Evolutionary conservation across 2,797 vertebrate genomes (phyloP).

Genomic region (Pseudocheirus occidentalis): DNA sequence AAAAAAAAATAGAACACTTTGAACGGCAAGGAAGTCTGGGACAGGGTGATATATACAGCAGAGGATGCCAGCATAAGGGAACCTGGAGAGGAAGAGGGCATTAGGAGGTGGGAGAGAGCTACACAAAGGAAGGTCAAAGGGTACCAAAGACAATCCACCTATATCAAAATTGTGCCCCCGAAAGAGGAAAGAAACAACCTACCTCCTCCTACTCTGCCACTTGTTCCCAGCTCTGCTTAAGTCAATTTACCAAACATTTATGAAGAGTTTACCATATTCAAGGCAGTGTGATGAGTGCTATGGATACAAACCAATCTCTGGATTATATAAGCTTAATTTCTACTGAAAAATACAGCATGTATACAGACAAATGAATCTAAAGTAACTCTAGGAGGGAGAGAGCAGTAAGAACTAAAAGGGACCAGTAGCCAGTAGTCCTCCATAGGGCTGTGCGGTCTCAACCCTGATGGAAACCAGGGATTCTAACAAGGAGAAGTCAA

Average conservation of each 20-base stretch:
- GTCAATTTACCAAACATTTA: neutral
- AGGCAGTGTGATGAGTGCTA: neutral
- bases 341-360: neutral
- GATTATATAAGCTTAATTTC: neutral
- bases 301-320: neutral
- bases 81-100: neutral
- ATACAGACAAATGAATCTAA: neutral
- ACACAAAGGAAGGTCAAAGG: neutral
- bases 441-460: neutral
- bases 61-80: neutral
- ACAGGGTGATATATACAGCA: neutral
- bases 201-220: neutral
- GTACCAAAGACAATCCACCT: conserved; percentile 11
- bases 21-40: neutral
- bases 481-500: neutral
- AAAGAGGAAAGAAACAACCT: neutral
- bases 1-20: conserved; percentile 8
- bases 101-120: neutral
- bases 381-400: neutral
- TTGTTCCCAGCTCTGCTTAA: neutral
- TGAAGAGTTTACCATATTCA: neutral
- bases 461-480: neutral
- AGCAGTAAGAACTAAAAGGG: neutral
- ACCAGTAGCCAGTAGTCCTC: neutral
- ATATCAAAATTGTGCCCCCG: neutral